Evolutionary conservation across 2,888 invertebrate genomes (phyloP).

Genomic region (Caenorhabditis macrosperma): DNA sequence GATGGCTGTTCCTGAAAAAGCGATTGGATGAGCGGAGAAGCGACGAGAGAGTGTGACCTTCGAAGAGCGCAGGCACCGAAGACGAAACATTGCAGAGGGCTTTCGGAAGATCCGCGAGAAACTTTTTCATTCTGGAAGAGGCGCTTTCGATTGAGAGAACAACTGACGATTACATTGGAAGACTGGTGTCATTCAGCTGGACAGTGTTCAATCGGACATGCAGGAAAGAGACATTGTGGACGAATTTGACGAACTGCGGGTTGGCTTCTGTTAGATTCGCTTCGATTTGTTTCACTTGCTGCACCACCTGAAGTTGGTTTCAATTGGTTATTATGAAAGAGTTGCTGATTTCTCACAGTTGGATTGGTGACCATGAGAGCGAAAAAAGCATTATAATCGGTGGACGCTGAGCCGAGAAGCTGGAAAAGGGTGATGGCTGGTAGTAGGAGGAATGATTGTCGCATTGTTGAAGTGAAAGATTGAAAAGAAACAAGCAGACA

Average conservation of each 20-base stretch:
- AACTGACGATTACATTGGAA: constrained; percentile 8
- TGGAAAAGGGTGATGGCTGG: constrained; percentile 11
- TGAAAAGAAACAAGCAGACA: constrained; percentile 58
- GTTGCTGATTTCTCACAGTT: constrained; percentile 12
- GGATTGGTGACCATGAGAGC: constrained; percentile 52
- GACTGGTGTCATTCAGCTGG: constrained; percentile 21
- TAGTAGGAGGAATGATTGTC: background rate
- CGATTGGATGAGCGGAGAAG: no score
- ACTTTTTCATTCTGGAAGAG: constrained; percentile 26
- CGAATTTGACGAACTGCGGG: constrained; percentile 46
- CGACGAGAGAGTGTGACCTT: background rate
- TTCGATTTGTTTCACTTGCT: constrained; percentile 51
- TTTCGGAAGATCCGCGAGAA: constrained; percentile 44
- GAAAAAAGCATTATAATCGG: constrained; percentile 44
- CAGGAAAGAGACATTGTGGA: constrained; percentile 35
- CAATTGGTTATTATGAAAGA: no score
- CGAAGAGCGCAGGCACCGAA: constrained; percentile 44
- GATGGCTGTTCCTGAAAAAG: constrained; percentile 32
- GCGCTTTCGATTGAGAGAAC: background rate
- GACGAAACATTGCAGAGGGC: constrained; percentile 49
- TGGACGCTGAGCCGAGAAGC: constrained; percentile 4
- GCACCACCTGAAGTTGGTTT: constrained; percentile 33
- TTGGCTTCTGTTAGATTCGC: constrained; percentile 32
- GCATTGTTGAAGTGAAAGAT: constrained; percentile 39
- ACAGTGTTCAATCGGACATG: constrained; percentile 36